Conservation (phyloP, 2,888 invertebrate genomes). For the Plebejus anna region DNA sequence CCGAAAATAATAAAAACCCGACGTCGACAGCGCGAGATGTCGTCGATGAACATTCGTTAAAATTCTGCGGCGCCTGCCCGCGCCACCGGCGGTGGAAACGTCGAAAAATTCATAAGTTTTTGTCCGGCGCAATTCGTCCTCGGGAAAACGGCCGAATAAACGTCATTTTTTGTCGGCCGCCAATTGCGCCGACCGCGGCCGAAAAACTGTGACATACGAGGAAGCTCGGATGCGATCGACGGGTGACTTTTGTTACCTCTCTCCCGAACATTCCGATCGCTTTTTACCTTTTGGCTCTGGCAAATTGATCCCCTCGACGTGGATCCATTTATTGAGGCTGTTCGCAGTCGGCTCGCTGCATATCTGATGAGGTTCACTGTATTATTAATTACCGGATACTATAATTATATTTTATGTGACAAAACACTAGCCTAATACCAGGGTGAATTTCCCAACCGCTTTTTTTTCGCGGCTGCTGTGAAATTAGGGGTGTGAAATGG, state of each 20-base stretch:
- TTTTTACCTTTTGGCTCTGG: slow-evolving; percentile 38
- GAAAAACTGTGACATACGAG: slow-evolving; percentile 57
- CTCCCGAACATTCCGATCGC: slow-evolving; percentile 38
- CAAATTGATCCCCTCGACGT: slow-evolving; percentile 38
- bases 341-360: slow-evolving; percentile 23
- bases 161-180: slow-evolving; percentile 53
- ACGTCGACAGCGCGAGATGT: slow-evolving; percentile 41
- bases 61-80: slow-evolving; percentile 46
- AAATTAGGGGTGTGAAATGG: no score
- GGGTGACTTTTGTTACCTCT: slow-evolving; percentile 50
- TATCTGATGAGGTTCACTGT: neutral
- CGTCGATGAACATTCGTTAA: slow-evolving; percentile 52
- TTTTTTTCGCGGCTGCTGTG: no score
- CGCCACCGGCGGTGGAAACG: slow-evolving; percentile 51
- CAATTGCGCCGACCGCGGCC: slow-evolving; percentile 49
- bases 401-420: neutral
- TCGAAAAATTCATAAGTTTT: slow-evolving; percentile 55
- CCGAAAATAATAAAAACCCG: slow-evolving; percentile 48
- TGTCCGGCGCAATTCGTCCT: slow-evolving; percentile 49
- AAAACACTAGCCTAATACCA: neutral
- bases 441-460: neutral
- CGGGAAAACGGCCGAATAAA: slow-evolving; percentile 53
- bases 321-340: slow-evolving; percentile 27
- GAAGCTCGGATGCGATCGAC: slow-evolving; percentile 52
- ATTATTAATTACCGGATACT: neutral